Evolutionary conservation across 2,113 vertebrate species (phyloP).

Genomic region (Oryzias javanicus): DNA sequence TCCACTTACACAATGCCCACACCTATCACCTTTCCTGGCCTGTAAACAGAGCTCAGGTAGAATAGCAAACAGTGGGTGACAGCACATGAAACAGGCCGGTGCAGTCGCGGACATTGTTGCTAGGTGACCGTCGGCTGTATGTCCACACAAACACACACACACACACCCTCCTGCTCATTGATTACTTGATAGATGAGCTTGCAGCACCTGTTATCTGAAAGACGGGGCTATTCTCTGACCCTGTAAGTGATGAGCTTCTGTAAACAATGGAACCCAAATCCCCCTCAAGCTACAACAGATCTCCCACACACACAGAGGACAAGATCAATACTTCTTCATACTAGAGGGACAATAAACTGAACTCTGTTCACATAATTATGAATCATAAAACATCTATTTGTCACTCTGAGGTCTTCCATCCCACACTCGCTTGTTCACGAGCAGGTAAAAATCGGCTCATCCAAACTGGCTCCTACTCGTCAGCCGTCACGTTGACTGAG

Average conservation of each 20-base stretch:
- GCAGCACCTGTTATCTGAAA: slow-evolving; percentile 67
- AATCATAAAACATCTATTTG: not conserved
- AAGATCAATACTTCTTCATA: slow-evolving; percentile 4
- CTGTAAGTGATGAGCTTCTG: slow-evolving; percentile 16
- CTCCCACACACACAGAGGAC: slow-evolving; percentile 15
- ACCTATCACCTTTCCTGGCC: slow-evolving; percentile 55
- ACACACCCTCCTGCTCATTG: slow-evolving; percentile 21
- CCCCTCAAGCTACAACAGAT: slow-evolving; percentile 9
- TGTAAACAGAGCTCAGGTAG: slow-evolving; percentile 56
- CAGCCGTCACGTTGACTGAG: too few species aligned
- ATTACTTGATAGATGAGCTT: slow-evolving; percentile 34
- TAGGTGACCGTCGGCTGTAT: slow-evolving; percentile 45
- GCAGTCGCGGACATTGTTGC: slow-evolving; percentile 53
- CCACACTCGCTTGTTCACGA: too few species aligned
- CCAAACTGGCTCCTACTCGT: too few species aligned
- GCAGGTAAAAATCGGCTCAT: too few species aligned
- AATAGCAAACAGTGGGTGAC: slow-evolving; percentile 44
- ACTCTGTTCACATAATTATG: not conserved
- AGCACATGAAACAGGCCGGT: slow-evolving; percentile 14
- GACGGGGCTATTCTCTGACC: slow-evolving; percentile 49
- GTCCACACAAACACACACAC: not conserved
- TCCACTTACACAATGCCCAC: slow-evolving; percentile 50
- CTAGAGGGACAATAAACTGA: not conserved
- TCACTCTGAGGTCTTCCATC: too few species aligned
- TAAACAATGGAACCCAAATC: slow-evolving; percentile 28